phyloP scores from a whole-genome alignment of 1,140 invertebrate species.

The Caenorhabditis latens region DNA sequence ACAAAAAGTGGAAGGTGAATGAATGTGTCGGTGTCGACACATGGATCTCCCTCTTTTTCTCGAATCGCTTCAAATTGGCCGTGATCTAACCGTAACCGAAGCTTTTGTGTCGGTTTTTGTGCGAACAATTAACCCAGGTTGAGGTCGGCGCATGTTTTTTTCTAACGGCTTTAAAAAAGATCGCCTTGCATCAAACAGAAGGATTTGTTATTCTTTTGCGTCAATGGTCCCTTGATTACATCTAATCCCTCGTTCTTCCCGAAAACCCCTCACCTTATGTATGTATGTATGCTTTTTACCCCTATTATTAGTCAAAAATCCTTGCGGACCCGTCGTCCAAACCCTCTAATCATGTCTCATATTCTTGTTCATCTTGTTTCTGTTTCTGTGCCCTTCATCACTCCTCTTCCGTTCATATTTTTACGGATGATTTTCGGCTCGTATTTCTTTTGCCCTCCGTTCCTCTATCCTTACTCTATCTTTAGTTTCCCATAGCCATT shows the following conservation, averaged over 20 bases:
- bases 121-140: neutral
- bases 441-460: slow-evolving; percentile 26
- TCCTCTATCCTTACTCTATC: slow-evolving; percentile 34
- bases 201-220: slow-evolving; percentile 8
- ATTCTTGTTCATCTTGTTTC: slow-evolving; percentile 28
- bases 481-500: slow-evolving; percentile 53
- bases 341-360: slow-evolving; percentile 53
- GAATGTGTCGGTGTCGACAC: slow-evolving; percentile 52
- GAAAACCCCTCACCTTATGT: slow-evolving; percentile 26
- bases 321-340: neutral
- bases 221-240: slow-evolving; percentile 51
- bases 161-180: no score
- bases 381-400: neutral
- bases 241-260: slow-evolving; percentile 23
- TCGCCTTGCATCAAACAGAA: neutral
- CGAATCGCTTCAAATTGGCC: slow-evolving; percentile 46
- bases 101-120: neutral
- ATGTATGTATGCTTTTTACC: slow-evolving; percentile 11
- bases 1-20: neutral
- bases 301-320: slow-evolving; percentile 12
- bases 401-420: slow-evolving; percentile 11
- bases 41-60: slow-evolving; percentile 39
- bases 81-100: slow-evolving; percentile 16
- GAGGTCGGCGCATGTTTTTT: neutral
- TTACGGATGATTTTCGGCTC: slow-evolving; percentile 2